A percentile compares a stretch with the other conserved stretches of the same genome.
These are phyloP conservation scores for rabbit (Oryctolagus cuniculus) DNA, from an alignment of 2,113 vertebrate species.

Conservation along the genomic window DNA sequence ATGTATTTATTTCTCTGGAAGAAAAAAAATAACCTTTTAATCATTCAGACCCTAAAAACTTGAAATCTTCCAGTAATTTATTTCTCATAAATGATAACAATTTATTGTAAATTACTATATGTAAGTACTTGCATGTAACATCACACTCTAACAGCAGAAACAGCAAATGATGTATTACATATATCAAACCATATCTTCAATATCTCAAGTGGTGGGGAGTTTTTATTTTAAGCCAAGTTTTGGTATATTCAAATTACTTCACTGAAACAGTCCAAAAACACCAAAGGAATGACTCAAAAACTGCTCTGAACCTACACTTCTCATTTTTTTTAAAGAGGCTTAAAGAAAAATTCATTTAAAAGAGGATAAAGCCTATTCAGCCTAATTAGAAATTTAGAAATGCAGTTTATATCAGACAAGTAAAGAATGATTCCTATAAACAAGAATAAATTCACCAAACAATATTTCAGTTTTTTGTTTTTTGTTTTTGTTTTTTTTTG, in stretches of 20 bases:
- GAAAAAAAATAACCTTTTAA: neutral
- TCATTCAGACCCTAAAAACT: neutral
- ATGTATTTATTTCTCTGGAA: neutral
- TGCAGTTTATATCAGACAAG: neutral
- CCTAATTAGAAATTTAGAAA: constrained; percentile 27
- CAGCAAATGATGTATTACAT: neutral
- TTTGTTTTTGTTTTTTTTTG: too few relatives aligned
- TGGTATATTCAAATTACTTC: constrained; percentile 47
- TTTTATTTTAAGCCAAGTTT: constrained; percentile 32
- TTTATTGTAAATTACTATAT: neutral
- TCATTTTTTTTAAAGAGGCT: constrained; percentile 37
- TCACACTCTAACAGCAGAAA: neutral
- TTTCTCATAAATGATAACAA: constrained; percentile 25
- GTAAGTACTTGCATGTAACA: neutral
- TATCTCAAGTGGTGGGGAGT: neutral
- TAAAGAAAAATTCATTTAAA: constrained; percentile 53
- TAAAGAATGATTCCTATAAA: neutral
- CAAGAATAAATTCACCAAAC: constrained; percentile 24
- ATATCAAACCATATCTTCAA: neutral
- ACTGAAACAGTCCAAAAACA: constrained; percentile 43
- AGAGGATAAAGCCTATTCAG: neutral
- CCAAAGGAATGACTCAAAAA: neutral
- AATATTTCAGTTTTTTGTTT: neutral
- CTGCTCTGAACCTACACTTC: constrained; percentile 7
- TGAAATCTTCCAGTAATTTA: constrained; percentile 39